These are phyloP conservation scores for Masnerella sp. DNA, from an alignment of 2,888 invertebrate genomes.

Conservation along the genomic window DNA sequence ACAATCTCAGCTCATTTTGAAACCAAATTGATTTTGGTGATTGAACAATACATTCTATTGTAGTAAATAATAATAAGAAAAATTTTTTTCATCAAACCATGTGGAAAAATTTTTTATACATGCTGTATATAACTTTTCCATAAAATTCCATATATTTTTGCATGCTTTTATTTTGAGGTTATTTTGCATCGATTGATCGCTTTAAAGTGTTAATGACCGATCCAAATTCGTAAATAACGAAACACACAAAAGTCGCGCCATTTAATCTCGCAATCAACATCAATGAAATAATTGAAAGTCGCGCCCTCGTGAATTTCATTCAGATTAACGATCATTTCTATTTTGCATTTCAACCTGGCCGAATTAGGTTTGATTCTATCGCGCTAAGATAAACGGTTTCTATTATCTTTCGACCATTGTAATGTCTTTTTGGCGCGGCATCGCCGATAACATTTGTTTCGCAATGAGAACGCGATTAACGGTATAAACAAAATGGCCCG, in stretches of 20 bases:
- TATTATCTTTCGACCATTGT: conserved; percentile 33
- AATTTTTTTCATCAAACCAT: too few relatives aligned
- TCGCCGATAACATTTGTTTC: conserved; percentile 15
- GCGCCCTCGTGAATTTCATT: conserved; percentile 4
- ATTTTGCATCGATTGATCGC: too few relatives aligned
- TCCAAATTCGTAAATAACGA: too few relatives aligned
- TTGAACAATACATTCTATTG: too few relatives aligned
- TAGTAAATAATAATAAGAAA: too few relatives aligned
- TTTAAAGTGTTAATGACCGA: too few relatives aligned
- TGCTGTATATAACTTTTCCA: too few relatives aligned
- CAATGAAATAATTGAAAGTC: conserved; percentile 8
- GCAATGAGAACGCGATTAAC: not conserved
- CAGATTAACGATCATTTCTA: conserved; percentile 30
- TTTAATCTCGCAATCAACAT: not conserved
- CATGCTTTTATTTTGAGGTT: too few relatives aligned
- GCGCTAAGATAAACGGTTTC: conserved; percentile 33
- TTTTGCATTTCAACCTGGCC: conserved; percentile 27
- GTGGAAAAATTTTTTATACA: too few relatives aligned
- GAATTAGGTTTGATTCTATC: conserved; percentile 35
- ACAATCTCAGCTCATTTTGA: too few relatives aligned
- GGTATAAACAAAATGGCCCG: conserved; percentile 1
- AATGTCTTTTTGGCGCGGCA: conserved; percentile 14
- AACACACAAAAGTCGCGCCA: not conserved
- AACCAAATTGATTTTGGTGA: too few relatives aligned
- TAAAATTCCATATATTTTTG: too few relatives aligned